These are phyloP conservation scores for Mellilla xanthometata DNA, from an alignment of 2,888 invertebrate genomes.

Conservation along the genomic window DNA sequence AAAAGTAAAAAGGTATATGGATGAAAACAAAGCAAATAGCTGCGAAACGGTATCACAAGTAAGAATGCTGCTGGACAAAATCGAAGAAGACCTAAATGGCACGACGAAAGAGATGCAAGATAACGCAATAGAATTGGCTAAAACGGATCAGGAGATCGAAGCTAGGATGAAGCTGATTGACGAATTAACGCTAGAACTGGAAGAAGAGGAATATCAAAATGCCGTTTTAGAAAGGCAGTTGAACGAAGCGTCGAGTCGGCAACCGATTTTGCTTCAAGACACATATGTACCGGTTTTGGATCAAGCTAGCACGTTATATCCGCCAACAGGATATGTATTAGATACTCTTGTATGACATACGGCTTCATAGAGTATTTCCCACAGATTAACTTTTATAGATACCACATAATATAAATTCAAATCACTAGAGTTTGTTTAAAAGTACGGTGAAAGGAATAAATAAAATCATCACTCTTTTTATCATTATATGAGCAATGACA, in stretches of 20 bases:
- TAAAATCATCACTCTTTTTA: too few species aligned
- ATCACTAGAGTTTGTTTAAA: too few species aligned
- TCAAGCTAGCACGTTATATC: constrained; percentile 45
- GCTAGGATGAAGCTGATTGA: constrained; percentile 79
- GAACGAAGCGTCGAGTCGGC: constrained; percentile 71
- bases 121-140: constrained; percentile 73
- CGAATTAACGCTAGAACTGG: constrained; percentile 76
- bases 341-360: constrained; percentile 77
- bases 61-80: constrained; percentile 70
- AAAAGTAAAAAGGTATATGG: constrained; percentile 83
- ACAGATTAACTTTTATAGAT: too few species aligned
- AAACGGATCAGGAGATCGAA: constrained; percentile 78
- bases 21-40: constrained; percentile 75
- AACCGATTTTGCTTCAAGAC: constrained; percentile 71
- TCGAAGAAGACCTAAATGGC: constrained; percentile 76
- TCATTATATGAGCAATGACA: too few species aligned
- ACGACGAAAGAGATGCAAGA: constrained; percentile 80
- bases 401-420: too few species aligned
- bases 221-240: constrained; percentile 71
- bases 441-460: too few species aligned
- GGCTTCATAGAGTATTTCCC: constrained; percentile 8
- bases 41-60: constrained; percentile 77
- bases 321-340: constrained; percentile 55
- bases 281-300: constrained; percentile 74
- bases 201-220: constrained; percentile 76